Evolutionary conservation across 2,888 invertebrate species (phyloP).

Genomic region (Drosophila recens): DNA sequence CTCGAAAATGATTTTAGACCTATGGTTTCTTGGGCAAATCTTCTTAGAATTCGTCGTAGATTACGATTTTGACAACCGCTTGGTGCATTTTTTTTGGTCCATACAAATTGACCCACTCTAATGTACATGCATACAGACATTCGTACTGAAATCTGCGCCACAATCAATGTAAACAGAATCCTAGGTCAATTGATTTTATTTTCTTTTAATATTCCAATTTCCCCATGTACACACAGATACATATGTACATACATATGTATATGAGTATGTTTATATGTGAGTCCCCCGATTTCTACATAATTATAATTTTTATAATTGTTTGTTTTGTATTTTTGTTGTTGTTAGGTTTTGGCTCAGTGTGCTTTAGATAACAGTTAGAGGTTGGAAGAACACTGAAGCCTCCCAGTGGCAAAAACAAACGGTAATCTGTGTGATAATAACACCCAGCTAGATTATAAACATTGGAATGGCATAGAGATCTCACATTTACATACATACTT

Average conservation of each 20-base stretch:
- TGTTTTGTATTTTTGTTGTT: conserved; percentile 1
- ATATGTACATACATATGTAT: background rate
- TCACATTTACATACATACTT: too few species aligned
- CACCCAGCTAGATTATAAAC: conserved; percentile 25
- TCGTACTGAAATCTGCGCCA: conserved; percentile 6
- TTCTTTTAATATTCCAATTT: conserved; percentile 9
- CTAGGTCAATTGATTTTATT: conserved; percentile 10
- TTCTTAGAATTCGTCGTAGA: too few species aligned
- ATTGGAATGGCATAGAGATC: background rate
- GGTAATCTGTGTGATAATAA: conserved; percentile 25
- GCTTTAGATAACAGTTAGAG: background rate
- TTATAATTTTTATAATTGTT: conserved; percentile 7
- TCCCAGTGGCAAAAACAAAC: conserved; percentile 30
- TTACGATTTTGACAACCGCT: too few species aligned
- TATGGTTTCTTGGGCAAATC: too few species aligned
- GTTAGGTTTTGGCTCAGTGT: conserved; percentile 21
- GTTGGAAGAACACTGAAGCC: background rate
- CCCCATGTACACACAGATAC: background rate
- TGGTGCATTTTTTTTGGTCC: too few species aligned
- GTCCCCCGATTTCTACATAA: conserved; percentile 11
- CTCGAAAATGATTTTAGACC: too few species aligned
- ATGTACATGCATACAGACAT: too few species aligned
- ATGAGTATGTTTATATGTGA: background rate
- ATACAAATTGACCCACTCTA: too few species aligned
- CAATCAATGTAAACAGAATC: conserved; percentile 7